Percentiles rank a stretch among this genome's conserved stretches.
Conservation (phyloP, 2,888 invertebrate species). For the Tipula lateralis region DNA sequence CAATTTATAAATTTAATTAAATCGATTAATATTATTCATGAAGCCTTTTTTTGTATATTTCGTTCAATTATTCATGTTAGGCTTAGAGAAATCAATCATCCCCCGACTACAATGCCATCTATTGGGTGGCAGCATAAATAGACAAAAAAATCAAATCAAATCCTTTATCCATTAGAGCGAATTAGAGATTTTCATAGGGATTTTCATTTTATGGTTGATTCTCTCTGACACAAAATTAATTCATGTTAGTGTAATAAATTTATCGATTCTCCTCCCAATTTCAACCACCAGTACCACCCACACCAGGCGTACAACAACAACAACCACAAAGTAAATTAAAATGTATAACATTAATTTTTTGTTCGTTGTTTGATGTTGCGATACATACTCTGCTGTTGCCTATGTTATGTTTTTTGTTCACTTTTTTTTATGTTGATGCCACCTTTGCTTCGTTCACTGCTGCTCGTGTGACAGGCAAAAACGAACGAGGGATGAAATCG, state of each 20-base stretch:
- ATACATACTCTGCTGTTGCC: not conserved
- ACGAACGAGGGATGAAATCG: not conserved
- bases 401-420: not conserved
- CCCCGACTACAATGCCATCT: not conserved
- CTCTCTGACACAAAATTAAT: not conserved
- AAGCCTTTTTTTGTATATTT: not conserved
- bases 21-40: slow-evolving; percentile 19
- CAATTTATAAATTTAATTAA: not conserved
- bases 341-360: not conserved
- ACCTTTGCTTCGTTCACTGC: not conserved
- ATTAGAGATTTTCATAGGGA: not conserved
- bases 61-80: not conserved
- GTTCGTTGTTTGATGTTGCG: not conserved
- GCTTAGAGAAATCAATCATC: not conserved
- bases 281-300: not conserved
- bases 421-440: not conserved
- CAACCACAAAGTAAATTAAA: not conserved
- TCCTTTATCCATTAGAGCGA: not conserved
- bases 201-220: slow-evolving; percentile 19
- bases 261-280: not conserved
- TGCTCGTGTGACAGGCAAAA: not conserved
- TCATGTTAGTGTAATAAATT: not conserved
- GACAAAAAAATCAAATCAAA: not conserved
- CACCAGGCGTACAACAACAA: not conserved
- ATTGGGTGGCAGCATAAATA: not conserved